Evolutionary conservation across 2,113 vertebrate genomes (phyloP).

Genomic region (Plectropomus leopardus): DNA sequence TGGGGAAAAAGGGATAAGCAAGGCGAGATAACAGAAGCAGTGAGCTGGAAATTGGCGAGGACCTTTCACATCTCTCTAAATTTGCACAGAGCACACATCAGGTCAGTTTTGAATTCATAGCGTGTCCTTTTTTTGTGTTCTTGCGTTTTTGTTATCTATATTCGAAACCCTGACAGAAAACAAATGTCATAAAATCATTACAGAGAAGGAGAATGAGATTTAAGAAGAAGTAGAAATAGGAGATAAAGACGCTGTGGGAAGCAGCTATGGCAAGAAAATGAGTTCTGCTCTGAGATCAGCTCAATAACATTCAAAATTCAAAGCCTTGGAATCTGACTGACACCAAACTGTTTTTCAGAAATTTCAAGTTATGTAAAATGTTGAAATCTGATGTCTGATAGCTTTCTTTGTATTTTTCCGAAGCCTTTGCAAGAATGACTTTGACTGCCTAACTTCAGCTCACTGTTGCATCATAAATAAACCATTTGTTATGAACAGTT

Average conservation of each 20-base stretch:
- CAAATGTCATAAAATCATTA: conserved; percentile 55
- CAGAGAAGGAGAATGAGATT: conserved; percentile 16
- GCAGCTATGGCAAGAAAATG: conserved; percentile 7
- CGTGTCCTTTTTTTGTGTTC: conserved; percentile 19
- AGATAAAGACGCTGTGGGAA: conserved; percentile 25
- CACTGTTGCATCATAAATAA: conserved; percentile 55
- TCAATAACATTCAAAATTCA: conserved; percentile 32
- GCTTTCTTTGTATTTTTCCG: conserved; percentile 29
- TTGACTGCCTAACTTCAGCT: conserved; percentile 14
- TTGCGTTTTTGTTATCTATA: conserved; percentile 40
- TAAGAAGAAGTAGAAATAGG: conserved; percentile 11
- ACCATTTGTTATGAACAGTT: conserved; percentile 52
- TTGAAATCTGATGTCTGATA: conserved; percentile 39
- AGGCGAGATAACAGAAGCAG: conserved; percentile 58
- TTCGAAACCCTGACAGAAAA: conserved; percentile 56
- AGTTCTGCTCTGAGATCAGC: conserved; percentile 25
- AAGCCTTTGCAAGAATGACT: background rate
- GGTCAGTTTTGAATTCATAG: conserved; percentile 51
- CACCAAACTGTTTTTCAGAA: conserved; percentile 31
- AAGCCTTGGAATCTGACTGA: conserved; percentile 28
- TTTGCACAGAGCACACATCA: conserved; percentile 40
- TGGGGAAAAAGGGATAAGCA: conserved; percentile 47
- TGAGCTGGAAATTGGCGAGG: conserved; percentile 61
- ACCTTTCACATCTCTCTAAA: conserved; percentile 56
- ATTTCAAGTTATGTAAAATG: conserved; percentile 41